Percentiles rank a stretch among this genome's conserved stretches.
phyloP scores from a whole-genome alignment of 1,140 invertebrate species.

The Drosophila orena region DNA sequence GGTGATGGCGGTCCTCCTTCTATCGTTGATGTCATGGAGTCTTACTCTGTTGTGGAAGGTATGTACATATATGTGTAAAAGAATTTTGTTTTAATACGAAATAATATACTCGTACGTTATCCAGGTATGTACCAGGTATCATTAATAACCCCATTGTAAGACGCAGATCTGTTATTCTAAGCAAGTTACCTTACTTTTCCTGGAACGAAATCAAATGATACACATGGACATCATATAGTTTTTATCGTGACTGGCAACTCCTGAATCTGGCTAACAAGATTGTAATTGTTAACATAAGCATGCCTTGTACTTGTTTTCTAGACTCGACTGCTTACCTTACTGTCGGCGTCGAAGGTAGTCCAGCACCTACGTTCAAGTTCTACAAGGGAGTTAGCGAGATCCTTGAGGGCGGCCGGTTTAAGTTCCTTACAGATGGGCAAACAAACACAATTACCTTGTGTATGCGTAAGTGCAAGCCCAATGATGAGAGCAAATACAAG shows the following conservation, averaged over 20 bases:
- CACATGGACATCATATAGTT: too few relatives aligned
- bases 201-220: too few relatives aligned
- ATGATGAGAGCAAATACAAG: constrained; percentile 99
- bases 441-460: constrained; percentile 95
- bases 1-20: constrained; percentile 92
- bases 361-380: constrained; percentile 97
- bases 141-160: background rate
- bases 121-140: background rate
- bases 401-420: constrained; percentile 96
- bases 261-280: constrained; percentile 27
- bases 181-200: too few relatives aligned
- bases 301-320: constrained; percentile 78
- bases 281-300: constrained; percentile 16
- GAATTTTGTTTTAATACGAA: background rate
- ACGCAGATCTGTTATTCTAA: too few relatives aligned
- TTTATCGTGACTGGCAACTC: too few relatives aligned
- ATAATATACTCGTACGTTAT: background rate
- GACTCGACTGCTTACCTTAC: constrained; percentile 95
- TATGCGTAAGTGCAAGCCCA: constrained; percentile 97
- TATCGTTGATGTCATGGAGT: constrained; percentile 95
- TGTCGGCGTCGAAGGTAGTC: constrained; percentile 95
- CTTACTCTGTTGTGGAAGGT: constrained; percentile 97
- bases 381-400: constrained; percentile 97
- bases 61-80: constrained; percentile 20
- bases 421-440: constrained; percentile 95